Evolutionary conservation across 1,140 invertebrate genomes (phyloP).

Genomic region (Amyelois transitella): DNA sequence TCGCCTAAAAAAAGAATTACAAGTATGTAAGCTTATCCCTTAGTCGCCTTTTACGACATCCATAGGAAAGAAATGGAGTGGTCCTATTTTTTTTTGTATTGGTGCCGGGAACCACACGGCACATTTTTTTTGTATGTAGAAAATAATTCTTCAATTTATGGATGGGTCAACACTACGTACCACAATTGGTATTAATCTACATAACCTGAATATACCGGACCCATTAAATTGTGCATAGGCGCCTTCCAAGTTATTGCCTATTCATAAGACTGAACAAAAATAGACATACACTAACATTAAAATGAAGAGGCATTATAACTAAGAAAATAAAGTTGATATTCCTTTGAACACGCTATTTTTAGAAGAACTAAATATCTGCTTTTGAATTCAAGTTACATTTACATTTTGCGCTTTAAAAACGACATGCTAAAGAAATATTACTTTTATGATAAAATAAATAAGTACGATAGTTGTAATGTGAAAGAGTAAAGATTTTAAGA

Average conservation of each 20-base stretch:
- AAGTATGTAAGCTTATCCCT: no score
- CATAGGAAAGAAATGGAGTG: no score
- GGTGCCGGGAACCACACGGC: no score
- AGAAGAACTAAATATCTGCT: not conserved
- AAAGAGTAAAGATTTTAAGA: not conserved
- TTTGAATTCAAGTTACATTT: not conserved
- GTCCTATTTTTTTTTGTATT: no score
- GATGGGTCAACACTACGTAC: not conserved
- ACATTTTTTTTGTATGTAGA: not conserved
- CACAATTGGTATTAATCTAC: not conserved
- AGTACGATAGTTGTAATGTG: not conserved
- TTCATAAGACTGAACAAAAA: not conserved
- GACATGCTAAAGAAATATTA: not conserved
- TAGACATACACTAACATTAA: not conserved
- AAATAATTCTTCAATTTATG: not conserved
- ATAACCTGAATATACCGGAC: not conserved
- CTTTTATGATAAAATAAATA: not conserved
- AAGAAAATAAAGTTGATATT: not conserved
- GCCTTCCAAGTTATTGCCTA: not conserved
- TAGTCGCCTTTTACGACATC: no score
- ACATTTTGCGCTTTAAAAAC: not conserved
- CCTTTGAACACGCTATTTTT: not conserved
- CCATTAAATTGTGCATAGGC: not conserved
- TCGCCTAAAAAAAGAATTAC: no score
- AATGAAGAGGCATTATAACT: not conserved